A percentile compares a stretch with the other conserved stretches of the same genome.
These are phyloP conservation scores for Cebidichthys violaceus DNA, from an alignment of 2,113 vertebrate genomes.

Conservation along the genomic window DNA sequence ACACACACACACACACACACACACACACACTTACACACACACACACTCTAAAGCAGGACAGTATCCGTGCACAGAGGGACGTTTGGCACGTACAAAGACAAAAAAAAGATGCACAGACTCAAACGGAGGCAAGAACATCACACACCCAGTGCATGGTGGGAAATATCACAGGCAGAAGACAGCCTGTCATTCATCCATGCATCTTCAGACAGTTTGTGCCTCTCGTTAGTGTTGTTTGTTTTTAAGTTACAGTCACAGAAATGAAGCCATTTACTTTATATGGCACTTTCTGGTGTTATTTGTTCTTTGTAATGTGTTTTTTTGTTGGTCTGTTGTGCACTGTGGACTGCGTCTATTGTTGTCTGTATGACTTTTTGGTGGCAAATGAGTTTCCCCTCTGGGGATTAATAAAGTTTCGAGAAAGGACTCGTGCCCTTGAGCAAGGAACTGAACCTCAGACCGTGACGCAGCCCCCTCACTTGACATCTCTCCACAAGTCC, in stretches of 20 bases:
- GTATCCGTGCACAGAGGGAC: not conserved
- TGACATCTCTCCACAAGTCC: too few species aligned
- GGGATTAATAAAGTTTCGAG: too few species aligned
- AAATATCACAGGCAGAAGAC: slow-evolving; percentile 22
- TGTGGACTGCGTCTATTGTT: too few species aligned
- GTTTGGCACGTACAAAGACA: not conserved
- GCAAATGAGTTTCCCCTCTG: too few species aligned
- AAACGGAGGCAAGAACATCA: not conserved
- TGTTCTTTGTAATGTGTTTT: too few species aligned
- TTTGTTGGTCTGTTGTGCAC: too few species aligned
- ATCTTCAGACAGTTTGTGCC: slow-evolving; percentile 16
- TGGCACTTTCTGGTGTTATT: too few species aligned
- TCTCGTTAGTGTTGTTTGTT: slow-evolving; percentile 14
- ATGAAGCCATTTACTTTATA: too few species aligned
- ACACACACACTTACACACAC: slow-evolving; percentile 4
- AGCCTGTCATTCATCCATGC: slow-evolving; percentile 10
- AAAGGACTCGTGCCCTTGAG: too few species aligned
- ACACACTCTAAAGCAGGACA: not conserved
- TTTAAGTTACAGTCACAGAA: slow-evolving; percentile 5
- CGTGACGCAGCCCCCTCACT: too few species aligned
- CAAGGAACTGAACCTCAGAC: too few species aligned
- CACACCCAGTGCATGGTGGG: not conserved
- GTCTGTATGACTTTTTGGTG: too few species aligned
- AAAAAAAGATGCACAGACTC: not conserved
- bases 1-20: not conserved